A percentile compares a stretch with the other conserved stretches of the same genome.
Evolutionary conservation across 1,140 invertebrate genomes (phyloP).

Genomic region (Hyposmocoma kahamanoa): DNA sequence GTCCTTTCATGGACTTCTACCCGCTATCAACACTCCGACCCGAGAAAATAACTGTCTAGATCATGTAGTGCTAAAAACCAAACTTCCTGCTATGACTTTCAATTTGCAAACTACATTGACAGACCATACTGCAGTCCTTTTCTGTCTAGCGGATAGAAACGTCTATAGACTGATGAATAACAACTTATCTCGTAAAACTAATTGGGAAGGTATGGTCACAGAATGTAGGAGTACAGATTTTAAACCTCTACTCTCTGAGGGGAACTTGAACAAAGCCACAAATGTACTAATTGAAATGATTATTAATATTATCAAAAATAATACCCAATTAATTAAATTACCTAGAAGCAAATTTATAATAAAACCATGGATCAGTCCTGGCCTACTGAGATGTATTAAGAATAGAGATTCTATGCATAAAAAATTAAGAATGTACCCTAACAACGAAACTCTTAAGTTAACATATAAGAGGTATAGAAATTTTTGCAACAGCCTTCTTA

Average conservation of each 20-base stretch:
- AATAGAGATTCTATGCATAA: slow-evolving; percentile 16
- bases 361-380: slow-evolving; percentile 17
- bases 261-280: background rate
- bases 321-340: background rate
- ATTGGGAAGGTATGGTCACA: background rate
- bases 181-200: background rate
- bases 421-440: slow-evolving; percentile 17
- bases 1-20: slow-evolving; percentile 7
- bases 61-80: slow-evolving; percentile 11
- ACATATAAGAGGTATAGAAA: slow-evolving; percentile 17
- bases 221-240: background rate
- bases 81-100: background rate
- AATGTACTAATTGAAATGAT: background rate
- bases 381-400: slow-evolving; percentile 14
- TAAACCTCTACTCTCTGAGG: background rate
- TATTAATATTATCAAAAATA: background rate
- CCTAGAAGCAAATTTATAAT: background rate
- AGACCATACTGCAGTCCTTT: slow-evolving; percentile 8
- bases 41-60: slow-evolving; percentile 8
- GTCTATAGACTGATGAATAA: background rate
- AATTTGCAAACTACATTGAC: background rate
- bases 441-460: slow-evolving; percentile 8
- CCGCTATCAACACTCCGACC: slow-evolving; percentile 3
- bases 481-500: slow-evolving; percentile 13
- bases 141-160: slow-evolving; percentile 7